Evolutionary conservation across 2,113 vertebrate species (phyloP).

Genomic region (Podiceps cristatus): DNA sequence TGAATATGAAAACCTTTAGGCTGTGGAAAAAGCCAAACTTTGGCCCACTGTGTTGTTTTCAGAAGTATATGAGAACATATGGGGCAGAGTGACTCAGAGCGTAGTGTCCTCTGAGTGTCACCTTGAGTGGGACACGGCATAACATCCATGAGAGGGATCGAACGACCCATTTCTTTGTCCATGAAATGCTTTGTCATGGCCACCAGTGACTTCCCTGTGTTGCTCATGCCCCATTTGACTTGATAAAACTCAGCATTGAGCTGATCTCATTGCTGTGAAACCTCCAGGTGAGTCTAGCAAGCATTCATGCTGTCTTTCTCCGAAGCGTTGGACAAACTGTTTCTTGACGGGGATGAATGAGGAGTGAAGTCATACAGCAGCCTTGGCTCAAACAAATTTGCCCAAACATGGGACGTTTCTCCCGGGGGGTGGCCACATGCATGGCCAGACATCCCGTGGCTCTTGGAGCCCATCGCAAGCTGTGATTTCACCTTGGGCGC

Average conservation of each 20-base stretch:
- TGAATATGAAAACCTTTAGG: constrained; percentile 52
- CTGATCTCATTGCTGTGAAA: background rate
- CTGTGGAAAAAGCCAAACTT: constrained; percentile 70
- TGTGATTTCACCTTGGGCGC: constrained; percentile 30
- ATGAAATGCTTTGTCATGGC: background rate
- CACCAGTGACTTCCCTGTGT: background rate
- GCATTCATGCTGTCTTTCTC: background rate
- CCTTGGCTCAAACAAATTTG: background rate
- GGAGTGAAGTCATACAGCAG: constrained; percentile 54
- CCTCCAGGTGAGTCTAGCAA: constrained; percentile 8
- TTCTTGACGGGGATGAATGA: constrained; percentile 11
- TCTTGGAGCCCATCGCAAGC: constrained; percentile 18
- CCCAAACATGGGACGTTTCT: constrained; percentile 58
- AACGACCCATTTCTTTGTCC: background rate
- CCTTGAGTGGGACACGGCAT: background rate
- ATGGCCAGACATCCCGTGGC: background rate
- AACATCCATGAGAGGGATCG: background rate
- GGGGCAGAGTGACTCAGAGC: constrained; percentile 41
- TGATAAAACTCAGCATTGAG: background rate
- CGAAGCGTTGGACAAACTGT: background rate
- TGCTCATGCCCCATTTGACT: background rate
- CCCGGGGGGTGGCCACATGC: background rate
- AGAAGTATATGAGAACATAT: background rate
- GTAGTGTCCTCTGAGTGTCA: background rate
- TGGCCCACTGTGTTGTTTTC: constrained; percentile 25